phyloP scores from a whole-genome alignment of 2,113 vertebrate species.

The Prunella fulvescens region DNA sequence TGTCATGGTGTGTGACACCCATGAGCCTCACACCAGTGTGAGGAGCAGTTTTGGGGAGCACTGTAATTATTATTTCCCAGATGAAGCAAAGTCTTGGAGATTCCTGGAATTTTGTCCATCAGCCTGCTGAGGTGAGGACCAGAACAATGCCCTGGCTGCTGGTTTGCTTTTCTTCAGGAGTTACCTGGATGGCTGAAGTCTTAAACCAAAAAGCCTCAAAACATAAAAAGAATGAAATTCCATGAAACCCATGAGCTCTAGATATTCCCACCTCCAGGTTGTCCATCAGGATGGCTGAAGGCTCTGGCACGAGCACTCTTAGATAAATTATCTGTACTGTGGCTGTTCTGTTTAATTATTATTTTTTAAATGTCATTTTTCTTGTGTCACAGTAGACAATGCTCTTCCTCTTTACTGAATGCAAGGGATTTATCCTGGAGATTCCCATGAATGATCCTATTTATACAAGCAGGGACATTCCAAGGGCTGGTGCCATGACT shows the following conservation, averaged over 20 bases:
- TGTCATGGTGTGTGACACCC: background rate
- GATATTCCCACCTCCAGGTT: background rate
- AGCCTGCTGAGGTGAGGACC: background rate
- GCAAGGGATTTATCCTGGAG: background rate
- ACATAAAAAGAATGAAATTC: background rate
- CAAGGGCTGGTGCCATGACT: background rate
- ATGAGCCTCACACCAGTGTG: accelerated
- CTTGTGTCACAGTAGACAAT: background rate
- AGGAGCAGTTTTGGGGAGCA: background rate
- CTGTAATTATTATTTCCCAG: accelerated
- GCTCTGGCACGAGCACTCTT: background rate
- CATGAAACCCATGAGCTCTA: background rate
- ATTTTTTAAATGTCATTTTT: background rate
- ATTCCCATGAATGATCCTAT: background rate
- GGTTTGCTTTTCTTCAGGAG: background rate
- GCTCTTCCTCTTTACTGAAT: background rate
- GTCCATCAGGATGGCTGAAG: background rate
- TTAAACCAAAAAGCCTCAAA: background rate
- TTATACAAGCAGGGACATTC: background rate
- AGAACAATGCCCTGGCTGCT: background rate
- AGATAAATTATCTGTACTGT: background rate
- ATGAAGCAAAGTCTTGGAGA: background rate
- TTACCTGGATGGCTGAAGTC: accelerated
- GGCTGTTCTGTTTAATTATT: background rate
- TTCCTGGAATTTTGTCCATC: background rate